phyloP scores from a whole-genome alignment of 2,888 invertebrate species.

The Sialis fuliginosa region DNA sequence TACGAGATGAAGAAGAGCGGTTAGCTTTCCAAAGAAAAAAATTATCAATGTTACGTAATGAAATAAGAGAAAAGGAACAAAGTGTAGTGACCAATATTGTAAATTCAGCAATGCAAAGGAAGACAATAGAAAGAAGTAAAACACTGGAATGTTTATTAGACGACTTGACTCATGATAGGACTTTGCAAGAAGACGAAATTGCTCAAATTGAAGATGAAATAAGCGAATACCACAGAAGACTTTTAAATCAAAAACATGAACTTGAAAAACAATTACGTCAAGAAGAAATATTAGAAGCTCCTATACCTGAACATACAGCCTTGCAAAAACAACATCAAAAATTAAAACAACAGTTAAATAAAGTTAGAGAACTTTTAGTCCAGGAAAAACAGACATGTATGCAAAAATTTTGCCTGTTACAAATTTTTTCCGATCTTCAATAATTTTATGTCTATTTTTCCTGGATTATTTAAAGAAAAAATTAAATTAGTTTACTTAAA shows the following conservation, averaged over 20 bases:
- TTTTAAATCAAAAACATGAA: constrained; percentile 16
- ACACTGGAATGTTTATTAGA: constrained; percentile 12
- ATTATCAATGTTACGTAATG: constrained; percentile 11
- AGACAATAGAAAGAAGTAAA: constrained; percentile 9
- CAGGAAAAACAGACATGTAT: background rate
- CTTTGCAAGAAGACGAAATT: constrained; percentile 9
- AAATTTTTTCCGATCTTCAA: too few species aligned
- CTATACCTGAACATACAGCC: constrained; percentile 4
- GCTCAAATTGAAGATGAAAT: constrained; percentile 14
- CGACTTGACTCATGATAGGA: constrained; percentile 12
- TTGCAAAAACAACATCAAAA: constrained; percentile 11
- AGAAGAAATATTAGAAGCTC: constrained; percentile 1
- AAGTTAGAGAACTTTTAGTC: background rate
- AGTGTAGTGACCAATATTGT: constrained; percentile 14
- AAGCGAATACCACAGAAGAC: constrained; percentile 14
- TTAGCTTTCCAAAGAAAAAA: constrained; percentile 10
- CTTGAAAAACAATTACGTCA: constrained; percentile 12
- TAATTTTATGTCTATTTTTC: too few species aligned
- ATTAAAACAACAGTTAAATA: constrained; percentile 8
- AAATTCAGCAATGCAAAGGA: constrained; percentile 9
- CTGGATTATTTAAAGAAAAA: background rate
- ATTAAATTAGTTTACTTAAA: background rate
- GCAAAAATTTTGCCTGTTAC: background rate
- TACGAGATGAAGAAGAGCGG: constrained; percentile 15
- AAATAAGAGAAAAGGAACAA: constrained; percentile 16